Conservation (phyloP, 2,888 invertebrate species). For the Drosophila macrospina region DNA sequence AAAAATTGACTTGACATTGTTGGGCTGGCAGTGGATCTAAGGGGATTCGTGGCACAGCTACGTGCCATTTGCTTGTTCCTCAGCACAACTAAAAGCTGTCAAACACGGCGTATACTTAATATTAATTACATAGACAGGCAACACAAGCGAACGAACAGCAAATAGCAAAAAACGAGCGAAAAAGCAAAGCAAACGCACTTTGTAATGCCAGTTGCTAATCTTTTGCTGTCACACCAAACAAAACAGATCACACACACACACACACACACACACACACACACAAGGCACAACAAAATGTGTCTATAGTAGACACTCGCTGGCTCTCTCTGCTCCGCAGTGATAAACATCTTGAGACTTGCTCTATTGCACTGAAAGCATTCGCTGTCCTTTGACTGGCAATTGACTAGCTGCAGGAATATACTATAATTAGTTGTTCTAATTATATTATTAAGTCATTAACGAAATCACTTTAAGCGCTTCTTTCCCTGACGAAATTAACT, state of each 20-base stretch:
- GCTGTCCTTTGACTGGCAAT: not conserved
- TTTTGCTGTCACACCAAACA: constrained; percentile 38
- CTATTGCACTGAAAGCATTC: constrained; percentile 43
- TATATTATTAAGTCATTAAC: constrained; percentile 65
- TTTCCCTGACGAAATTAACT: constrained; percentile 31
- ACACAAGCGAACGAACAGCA: constrained; percentile 16
- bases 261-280: constrained; percentile 7
- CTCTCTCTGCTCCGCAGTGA: constrained; percentile 23
- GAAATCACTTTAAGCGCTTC: constrained; percentile 49
- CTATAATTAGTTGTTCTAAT: constrained; percentile 41
- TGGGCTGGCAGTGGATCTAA: constrained; percentile 47
- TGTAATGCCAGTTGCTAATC: constrained; percentile 50
- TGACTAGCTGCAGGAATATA: not conserved
- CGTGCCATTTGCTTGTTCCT: constrained; percentile 57
- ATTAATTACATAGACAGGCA: constrained; percentile 70
- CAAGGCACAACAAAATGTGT: constrained; percentile 36
- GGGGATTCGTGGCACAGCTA: constrained; percentile 56
- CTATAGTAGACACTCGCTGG: not conserved
- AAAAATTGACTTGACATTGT: constrained; percentile 65
- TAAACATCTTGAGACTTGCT: constrained; percentile 43
- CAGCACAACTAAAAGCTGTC: constrained; percentile 66
- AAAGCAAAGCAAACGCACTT: constrained; percentile 40
- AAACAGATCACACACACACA: constrained; percentile 23
- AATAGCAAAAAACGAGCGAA: not conserved
- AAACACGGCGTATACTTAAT: constrained; percentile 76